Evolutionary conservation across 2,888 invertebrate species (phyloP), one percentile per base, ranked within the genome.

Genomic region (Cheilosia vernalis): DNA sequence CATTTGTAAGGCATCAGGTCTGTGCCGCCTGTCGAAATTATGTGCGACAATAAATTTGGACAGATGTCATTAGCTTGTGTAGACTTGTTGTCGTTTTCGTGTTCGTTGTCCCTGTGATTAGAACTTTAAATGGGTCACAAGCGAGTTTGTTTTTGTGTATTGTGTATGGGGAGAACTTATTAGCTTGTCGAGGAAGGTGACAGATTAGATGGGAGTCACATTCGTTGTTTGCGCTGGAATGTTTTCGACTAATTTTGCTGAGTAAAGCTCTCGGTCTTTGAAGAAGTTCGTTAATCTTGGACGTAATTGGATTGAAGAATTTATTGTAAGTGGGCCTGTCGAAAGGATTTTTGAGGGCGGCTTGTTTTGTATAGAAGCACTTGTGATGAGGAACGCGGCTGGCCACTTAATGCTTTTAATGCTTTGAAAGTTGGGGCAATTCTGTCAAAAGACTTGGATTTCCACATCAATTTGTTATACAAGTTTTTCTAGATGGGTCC

Each of bases 61-160:
- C 84, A 80, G 84, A 84, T 84, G 80, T 84, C 80, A 84, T 84
- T 84, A 76, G 84, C 64, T 76, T 51, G 60, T 72, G 53, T 72
- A 82, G 51, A 70, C 70, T 77, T 82, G 82, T 24, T 40, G 63
- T 77, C 58, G 64, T 76, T 81, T 53, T 58, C n/a, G 13, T 21
- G 63, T 76, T 76, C 51, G 70, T 77, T 82, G 77, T 70, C 64
- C 58, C 40, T 21, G 49, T 60, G 53, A 56, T 60, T 60, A 21
- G 58, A 47, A 42, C 77, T 70, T 53, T 27, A 80, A 69, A 79
- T 82, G 66, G 82, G 82, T 82, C 82, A 82, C 66, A 72, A 61
- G 60, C 77, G 58, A 51, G 53, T 51, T 77, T 69, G 51, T 21
- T 40, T 15, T 21, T n/a, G 17, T 27, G 40, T 15, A n/a, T 17